Base-by-base conservation (phyloP, 2,113 vertebrate species). In the Motacilla alba region DNA sequence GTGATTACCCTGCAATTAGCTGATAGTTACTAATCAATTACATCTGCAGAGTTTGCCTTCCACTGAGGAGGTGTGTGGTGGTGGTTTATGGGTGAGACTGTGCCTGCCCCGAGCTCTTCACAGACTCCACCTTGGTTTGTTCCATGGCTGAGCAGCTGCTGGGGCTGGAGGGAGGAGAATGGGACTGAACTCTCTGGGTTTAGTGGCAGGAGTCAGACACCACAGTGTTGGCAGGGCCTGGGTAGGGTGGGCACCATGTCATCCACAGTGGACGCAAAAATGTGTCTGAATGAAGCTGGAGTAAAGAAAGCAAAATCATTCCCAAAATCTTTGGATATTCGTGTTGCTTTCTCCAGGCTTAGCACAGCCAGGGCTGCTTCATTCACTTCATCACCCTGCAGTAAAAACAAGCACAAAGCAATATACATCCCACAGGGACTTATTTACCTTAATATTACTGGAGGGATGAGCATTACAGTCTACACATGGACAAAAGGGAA, bases 1-100 rank as follows among this genome's bases (percentile, higher is more conserved):
- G 95, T 96, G 97, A 97, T 97, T 97, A 96, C 92, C 83, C 93
- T 95, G 96, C 92, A 97, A 97, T 97, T 97, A 96, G 89, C 89
- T 83, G 95, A 94, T 91, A 93, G 96, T 94, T 93, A 87, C 95
- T 97, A 94, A 97, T 96, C 97, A 97, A 97, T 98, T 95, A 88
- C 90, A 89, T 91, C 93, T 93, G 84, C 81, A 49, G 95, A 83
- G 63, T 69, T 89, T 93, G 89, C 63, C 22, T 78, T 78, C 21
- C 93, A 89, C 5, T 19, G 70, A 63, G 83, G 84, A 96, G 91
- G 89, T 73, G 43, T 4, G 6, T 58, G 15, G 72, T 21, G 87
- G 41, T 89, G 63, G 15, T 49, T 72, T 59, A 22, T 4, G 8
- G 63, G 67, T 70, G 73, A 83, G 68, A 18, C 5, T 0, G 75